Base-by-base conservation (phyloP, 2,888 invertebrate species). In the Listrodromus nycthemerus region DNA sequence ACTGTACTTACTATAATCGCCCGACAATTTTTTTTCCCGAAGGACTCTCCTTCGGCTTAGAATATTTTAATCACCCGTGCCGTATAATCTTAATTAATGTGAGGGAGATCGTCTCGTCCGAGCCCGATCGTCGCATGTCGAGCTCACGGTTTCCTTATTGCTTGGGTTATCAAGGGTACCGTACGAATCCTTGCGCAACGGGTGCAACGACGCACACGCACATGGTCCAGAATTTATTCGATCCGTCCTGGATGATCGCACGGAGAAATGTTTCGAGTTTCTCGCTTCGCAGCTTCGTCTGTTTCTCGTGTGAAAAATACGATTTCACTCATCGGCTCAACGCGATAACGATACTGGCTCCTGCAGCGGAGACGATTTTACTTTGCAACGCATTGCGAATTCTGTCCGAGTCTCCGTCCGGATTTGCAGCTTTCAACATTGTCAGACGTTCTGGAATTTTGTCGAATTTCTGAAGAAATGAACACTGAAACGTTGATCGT, bases 81-180 rank as follows among this genome's bases (percentile, higher is more conserved):
- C 27, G 66, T 76, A 27, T 55, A 81, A 76, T 73, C 71, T 73
- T 83, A 80, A 83, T 83, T 80, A 83, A 73, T 61, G 27, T 61
- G 21, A 71, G 73, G 8, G 61, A 21, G 41, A 16, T 30, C 48
- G 30, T 67, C 52, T 55, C 52, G 33, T 55, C 33, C 33, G 21
- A 21, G 30, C 30, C 19, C 10, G 50, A 27, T 48, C 41, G 48
- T 66, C 27, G 13, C 55, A 55, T 30, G 30, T 33, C n/a, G 24
- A 37, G 37, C 5, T 58, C 55, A 58, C 37, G 24, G 73, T 58
- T 73, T 73, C 45, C 73, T 73, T 73, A 73, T 73, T 61, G 27
- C 71, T 21, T 13, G 33, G 16, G n/a, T n/a, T n/a, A n/a, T n/a
- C n/a, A n/a, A n/a, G n/a, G n/a, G 6, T 48, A 67, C 48, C 45